Percentiles rank a stretch among this genome's conserved stretches.
These are phyloP conservation scores for Junonia oenone DNA, from an alignment of 2,888 invertebrate species.

Conservation along the genomic window DNA sequence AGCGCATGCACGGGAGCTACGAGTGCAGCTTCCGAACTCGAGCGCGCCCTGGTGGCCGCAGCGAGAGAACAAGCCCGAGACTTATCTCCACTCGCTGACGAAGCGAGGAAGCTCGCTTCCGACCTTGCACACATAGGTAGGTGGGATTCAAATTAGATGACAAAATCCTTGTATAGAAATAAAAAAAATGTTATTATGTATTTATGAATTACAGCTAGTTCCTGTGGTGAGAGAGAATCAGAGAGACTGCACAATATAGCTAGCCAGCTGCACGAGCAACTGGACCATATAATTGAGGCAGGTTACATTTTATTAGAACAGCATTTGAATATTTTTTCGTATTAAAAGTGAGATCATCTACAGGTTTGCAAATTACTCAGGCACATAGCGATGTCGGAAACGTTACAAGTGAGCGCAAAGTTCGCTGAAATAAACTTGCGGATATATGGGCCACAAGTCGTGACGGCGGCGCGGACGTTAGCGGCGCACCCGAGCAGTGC, in stretches of 20 bases:
- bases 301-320: slow-evolving; percentile 27
- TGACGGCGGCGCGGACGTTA: slow-evolving; percentile 95
- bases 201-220: slow-evolving; percentile 59
- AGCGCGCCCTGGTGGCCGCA: slow-evolving; percentile 86
- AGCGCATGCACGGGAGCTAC: slow-evolving; percentile 84
- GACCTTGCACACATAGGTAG: slow-evolving; percentile 76
- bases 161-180: too few species aligned
- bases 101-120: slow-evolving; percentile 65
- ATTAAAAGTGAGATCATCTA: slow-evolving; percentile 13
- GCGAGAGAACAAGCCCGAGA: slow-evolving; percentile 71
- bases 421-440: slow-evolving; percentile 97
- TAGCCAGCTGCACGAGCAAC: slow-evolving; percentile 97
- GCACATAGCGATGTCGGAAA: slow-evolving; percentile 96
- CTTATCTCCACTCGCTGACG: slow-evolving; percentile 65
- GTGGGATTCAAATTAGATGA: slow-evolving; percentile 61
- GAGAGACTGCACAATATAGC: slow-evolving; percentile 95
- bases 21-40: slow-evolving; percentile 91
- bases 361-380: slow-evolving; percentile 97
- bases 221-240: slow-evolving; percentile 83
- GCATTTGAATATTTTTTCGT: neutral
- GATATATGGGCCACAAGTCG: slow-evolving; percentile 96
- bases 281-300: slow-evolving; percentile 99
- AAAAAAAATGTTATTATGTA: slow-evolving; percentile 36
- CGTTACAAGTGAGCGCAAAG: slow-evolving; percentile 96
- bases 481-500: slow-evolving; percentile 95